Evolutionary conservation across 2,888 invertebrate species (phyloP).

Genomic region (Drosophila villosipedis): DNA sequence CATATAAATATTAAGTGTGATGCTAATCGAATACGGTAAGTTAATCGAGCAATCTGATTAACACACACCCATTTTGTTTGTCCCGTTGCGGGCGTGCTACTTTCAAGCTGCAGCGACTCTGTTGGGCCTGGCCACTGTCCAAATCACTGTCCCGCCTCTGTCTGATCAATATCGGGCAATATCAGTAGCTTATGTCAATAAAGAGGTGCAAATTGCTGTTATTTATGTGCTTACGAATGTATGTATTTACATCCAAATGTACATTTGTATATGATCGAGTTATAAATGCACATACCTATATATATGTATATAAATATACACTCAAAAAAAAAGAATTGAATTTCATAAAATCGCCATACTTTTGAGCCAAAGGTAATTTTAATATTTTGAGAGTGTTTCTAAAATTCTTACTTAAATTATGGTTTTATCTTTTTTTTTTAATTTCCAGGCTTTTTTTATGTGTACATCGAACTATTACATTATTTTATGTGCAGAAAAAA

Average conservation of each 20-base stretch:
- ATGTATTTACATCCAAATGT: background rate
- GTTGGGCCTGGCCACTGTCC: slow-evolving; percentile 13
- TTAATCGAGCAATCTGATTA: slow-evolving; percentile 37
- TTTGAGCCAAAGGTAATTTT: background rate
- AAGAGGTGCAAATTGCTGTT: slow-evolving; percentile 52
- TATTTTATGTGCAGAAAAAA: background rate
- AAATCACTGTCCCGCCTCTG: slow-evolving; percentile 16
- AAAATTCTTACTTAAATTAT: background rate
- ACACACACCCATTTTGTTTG: slow-evolving; percentile 51
- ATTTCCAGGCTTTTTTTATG: background rate
- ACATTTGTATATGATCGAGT: background rate
- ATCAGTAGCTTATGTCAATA: slow-evolving; percentile 38
- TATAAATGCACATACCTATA: no score
- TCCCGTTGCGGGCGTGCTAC: slow-evolving; percentile 15
- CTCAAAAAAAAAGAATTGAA: background rate
- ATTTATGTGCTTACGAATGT: slow-evolving; percentile 8
- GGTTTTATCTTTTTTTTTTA: background rate
- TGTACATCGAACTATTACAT: background rate
- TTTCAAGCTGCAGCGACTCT: background rate
- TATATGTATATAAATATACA: background rate
- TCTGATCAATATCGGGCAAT: slow-evolving; percentile 12
- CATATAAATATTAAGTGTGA: slow-evolving; percentile 17
- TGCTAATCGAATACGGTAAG: slow-evolving; percentile 38
- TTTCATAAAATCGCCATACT: background rate
- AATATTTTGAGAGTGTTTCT: background rate